A percentile compares a stretch with the other conserved stretches of the same genome.
Conservation (phyloP, 2,888 invertebrate genomes). For the Plagodis pulveraria region DNA sequence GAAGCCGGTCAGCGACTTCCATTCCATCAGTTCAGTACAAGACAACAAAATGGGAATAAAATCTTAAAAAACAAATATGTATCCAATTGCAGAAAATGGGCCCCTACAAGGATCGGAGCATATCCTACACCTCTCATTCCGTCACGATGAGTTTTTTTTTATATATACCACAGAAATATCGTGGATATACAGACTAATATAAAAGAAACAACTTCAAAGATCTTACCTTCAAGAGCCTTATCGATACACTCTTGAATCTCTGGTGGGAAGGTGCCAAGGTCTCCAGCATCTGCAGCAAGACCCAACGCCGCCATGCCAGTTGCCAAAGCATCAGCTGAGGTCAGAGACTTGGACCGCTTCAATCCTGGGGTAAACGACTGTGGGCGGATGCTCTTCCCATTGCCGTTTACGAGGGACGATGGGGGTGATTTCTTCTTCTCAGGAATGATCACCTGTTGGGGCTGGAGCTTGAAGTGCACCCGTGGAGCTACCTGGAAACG, state of each 20-base stretch:
- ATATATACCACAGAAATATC: too few species aligned
- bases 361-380: conserved; percentile 81
- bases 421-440: conserved; percentile 80
- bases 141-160: too few species aligned
- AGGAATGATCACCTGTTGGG: conserved; percentile 69
- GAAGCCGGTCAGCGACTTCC: too few species aligned
- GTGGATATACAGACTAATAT: too few species aligned
- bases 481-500: conserved; percentile 77
- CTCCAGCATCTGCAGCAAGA: conserved; percentile 89
- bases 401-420: conserved; percentile 72
- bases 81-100: too few species aligned
- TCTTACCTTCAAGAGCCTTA: conserved; percentile 88
- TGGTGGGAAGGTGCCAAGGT: conserved; percentile 90
- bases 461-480: conserved; percentile 85
- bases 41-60: too few species aligned
- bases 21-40: too few species aligned
- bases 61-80: too few species aligned
- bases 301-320: conserved; percentile 88
- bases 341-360: conserved; percentile 93
- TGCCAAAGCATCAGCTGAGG: conserved; percentile 89
- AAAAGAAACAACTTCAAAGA: too few species aligned
- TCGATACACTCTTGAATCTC: conserved; percentile 90
- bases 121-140: too few species aligned
- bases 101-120: too few species aligned
- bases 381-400: conserved; percentile 73